A percentile compares a stretch with the other conserved stretches of the same genome.
These are phyloP conservation scores for Helobdella robusta DNA, from an alignment of 2,888 invertebrate genomes.

Conservation along the genomic window DNA sequence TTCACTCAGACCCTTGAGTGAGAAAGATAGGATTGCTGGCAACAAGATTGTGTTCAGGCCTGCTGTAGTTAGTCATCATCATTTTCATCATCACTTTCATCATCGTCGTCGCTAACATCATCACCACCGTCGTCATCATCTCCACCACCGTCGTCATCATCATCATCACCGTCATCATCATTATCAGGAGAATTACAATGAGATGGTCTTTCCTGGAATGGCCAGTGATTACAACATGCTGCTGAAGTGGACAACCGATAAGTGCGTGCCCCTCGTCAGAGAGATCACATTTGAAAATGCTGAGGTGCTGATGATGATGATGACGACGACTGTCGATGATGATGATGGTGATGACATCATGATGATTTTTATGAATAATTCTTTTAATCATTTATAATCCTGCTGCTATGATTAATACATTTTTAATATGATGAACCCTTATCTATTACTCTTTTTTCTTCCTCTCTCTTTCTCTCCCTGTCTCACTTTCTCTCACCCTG, in stretches of 20 bases:
- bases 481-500: too few species aligned
- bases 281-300: conserved; percentile 99
- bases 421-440: too few species aligned
- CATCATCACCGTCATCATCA: too few species aligned
- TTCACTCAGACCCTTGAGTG: conserved; percentile 37
- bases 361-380: not conserved
- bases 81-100: not conserved
- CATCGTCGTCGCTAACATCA: not conserved
- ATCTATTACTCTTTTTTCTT: too few species aligned
- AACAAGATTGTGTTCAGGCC: conserved; percentile 41
- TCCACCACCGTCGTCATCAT: not conserved
- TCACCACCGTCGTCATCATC: not conserved
- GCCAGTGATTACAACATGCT: conserved; percentile 60
- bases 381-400: not conserved
- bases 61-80: conserved; percentile 40
- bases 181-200: conserved; percentile 39
- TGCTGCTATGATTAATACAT: too few species aligned
- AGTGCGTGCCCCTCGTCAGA: conserved; percentile 88
- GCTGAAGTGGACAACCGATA: conserved; percentile 74
- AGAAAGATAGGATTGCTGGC: conserved; percentile 39
- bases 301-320: too few species aligned
- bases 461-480: too few species aligned
- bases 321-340: too few species aligned
- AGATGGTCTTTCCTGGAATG: conserved; percentile 38
- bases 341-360: too few species aligned